A percentile compares a stretch with the other conserved stretches of the same genome.
These are phyloP conservation scores for Magallana ariakensis DNA, from an alignment of 1,140 invertebrate genomes.

Conservation along the genomic window DNA sequence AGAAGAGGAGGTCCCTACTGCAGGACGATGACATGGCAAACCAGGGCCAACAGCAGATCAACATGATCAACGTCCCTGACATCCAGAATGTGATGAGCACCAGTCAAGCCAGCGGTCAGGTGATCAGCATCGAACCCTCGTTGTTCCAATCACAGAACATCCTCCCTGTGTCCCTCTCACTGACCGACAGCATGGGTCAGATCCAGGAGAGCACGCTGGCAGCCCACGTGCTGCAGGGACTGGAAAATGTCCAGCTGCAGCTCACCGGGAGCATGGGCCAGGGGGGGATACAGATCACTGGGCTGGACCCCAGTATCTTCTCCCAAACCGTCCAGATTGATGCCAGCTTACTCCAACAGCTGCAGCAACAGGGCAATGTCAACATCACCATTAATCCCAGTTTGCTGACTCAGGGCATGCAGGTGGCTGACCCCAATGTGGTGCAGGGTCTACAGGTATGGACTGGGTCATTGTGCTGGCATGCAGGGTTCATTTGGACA, in stretches of 20 bases:
- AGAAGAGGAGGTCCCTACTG: conserved; percentile 49
- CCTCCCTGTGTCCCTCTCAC: conserved; percentile 74
- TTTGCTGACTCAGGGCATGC: conserved; percentile 59
- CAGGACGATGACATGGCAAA: conserved; percentile 33
- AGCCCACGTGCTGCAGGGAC: conserved; percentile 70
- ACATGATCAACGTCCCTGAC: conserved; percentile 31
- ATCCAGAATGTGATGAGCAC: conserved; percentile 52
- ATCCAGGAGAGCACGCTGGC: conserved; percentile 67
- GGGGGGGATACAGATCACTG: conserved; percentile 79
- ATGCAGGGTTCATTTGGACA: too few species aligned
- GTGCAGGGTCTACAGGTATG: conserved; percentile 63
- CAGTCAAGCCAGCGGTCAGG: conserved; percentile 64
- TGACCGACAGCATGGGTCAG: conserved; percentile 61
- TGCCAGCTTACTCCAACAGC: conserved; percentile 79
- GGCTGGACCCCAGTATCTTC: conserved; percentile 78
- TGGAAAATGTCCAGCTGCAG: conserved; percentile 78
- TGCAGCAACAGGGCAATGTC: conserved; percentile 79
- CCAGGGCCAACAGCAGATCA: conserved; percentile 51
- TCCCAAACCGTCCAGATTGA: conserved; percentile 80
- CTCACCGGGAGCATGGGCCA: conserved; percentile 74
- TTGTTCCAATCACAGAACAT: conserved; percentile 68
- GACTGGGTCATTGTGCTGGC: too few species aligned
- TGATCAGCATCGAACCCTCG: conserved; percentile 75
- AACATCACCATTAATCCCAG: conserved; percentile 78
- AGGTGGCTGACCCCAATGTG: conserved; percentile 66